These are phyloP conservation scores for Drosophila yakuba DNA, from an alignment of 1,140 invertebrate genomes.

Conservation along the genomic window DNA sequence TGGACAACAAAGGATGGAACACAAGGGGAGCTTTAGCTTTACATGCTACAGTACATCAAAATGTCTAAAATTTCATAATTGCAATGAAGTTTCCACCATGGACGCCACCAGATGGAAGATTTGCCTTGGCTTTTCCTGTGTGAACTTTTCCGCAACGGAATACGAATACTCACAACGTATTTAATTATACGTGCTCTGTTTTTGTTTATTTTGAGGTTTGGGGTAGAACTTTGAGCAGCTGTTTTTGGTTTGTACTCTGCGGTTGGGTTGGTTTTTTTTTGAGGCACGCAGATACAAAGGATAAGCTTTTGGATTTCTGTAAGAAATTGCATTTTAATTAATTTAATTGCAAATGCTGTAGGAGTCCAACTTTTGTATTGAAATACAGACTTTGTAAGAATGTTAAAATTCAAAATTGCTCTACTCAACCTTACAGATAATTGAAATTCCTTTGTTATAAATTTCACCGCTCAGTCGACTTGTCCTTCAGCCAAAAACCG, in stretches of 20 bases:
- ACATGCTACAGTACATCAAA: slow-evolving; percentile 42
- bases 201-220: slow-evolving; percentile 40
- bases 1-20: slow-evolving; percentile 7
- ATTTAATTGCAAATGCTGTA: slow-evolving; percentile 9
- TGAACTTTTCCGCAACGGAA: slow-evolving; percentile 19
- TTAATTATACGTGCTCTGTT: slow-evolving; percentile 37
- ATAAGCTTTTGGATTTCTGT: background rate
- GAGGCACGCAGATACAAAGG: background rate
- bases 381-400: background rate
- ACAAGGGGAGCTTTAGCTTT: background rate
- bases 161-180: slow-evolving; percentile 30
- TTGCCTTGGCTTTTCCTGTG: slow-evolving; percentile 5
- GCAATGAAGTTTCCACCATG: slow-evolving; percentile 38
- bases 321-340: slow-evolving; percentile 32
- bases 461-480: background rate
- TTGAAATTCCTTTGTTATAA: background rate
- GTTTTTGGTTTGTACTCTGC: slow-evolving; percentile 20
- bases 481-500: background rate
- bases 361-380: background rate
- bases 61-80: slow-evolving; percentile 65
- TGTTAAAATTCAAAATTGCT: too few relatives aligned
- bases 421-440: too few relatives aligned
- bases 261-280: slow-evolving; percentile 4
- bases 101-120: background rate
- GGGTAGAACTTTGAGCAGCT: slow-evolving; percentile 31